Conservation (phyloP, 2,888 invertebrate genomes). For the Tillus elongatus region DNA sequence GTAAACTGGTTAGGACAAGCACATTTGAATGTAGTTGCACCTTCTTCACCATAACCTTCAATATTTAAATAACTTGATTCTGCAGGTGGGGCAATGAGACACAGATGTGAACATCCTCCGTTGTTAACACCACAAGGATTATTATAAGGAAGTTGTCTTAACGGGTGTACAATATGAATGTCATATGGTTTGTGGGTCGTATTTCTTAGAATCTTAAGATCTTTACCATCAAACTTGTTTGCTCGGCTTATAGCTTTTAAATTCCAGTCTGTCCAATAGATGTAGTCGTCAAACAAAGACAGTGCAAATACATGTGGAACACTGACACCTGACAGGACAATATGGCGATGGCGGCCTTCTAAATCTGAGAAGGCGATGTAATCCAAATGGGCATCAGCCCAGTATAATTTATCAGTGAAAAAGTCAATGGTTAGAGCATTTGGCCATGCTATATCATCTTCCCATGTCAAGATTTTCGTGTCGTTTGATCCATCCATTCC, state of each 20-base stretch:
- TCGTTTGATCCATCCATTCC: conserved; percentile 95
- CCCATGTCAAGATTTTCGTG: conserved; percentile 80
- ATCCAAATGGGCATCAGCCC: conserved; percentile 97
- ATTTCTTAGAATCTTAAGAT: conserved; percentile 67
- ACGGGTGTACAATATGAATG: conserved; percentile 82
- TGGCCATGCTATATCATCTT: conserved; percentile 95
- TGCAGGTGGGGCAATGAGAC: conserved; percentile 77
- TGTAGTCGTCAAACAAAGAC: conserved; percentile 83
- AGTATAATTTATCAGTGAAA: conserved; percentile 89
- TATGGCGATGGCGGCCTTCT: conserved; percentile 79
- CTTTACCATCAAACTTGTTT: conserved; percentile 80
- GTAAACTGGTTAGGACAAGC: conserved; percentile 94
- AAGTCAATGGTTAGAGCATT: conserved; percentile 96
- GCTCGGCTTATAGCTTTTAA: conserved; percentile 83
- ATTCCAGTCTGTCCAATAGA: conserved; percentile 99
- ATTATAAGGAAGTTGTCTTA: conserved; percentile 71
- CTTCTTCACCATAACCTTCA: conserved; percentile 72
- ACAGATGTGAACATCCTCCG: conserved; percentile 93
- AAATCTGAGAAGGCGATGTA: conserved; percentile 93
- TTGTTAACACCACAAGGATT: conserved; percentile 91
- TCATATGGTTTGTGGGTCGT: conserved; percentile 94
- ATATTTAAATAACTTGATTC: conserved; percentile 67
- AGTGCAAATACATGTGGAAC: conserved; percentile 96
- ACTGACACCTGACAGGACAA: conserved; percentile 65
- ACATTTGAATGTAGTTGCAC: conserved; percentile 66